A percentile compares a stretch with the other conserved stretches of the same genome.
Conservation (phyloP, 2,113 vertebrate species). For the Meleagris gallopavo region DNA sequence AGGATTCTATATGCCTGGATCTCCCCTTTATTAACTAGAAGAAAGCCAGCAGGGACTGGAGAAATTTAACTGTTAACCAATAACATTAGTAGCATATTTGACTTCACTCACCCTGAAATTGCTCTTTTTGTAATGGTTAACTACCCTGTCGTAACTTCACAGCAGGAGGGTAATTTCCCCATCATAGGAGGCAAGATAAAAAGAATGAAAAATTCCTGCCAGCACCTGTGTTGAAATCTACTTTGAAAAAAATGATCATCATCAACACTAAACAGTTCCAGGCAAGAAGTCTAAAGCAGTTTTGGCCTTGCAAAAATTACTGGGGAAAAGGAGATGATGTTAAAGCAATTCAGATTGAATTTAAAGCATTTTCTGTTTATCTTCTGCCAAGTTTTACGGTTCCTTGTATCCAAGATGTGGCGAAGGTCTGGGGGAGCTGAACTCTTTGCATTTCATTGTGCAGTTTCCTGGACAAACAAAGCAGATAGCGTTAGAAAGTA, state of each 20-base stretch:
- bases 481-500: background rate
- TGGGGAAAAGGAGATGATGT: background rate
- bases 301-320: background rate
- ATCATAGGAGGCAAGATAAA: constrained; percentile 53
- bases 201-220: constrained; percentile 60
- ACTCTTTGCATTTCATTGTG: background rate
- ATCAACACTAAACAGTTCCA: background rate
- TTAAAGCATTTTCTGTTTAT: background rate
- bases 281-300: background rate
- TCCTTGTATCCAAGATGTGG: background rate
- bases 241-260: background rate
- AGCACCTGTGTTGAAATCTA: background rate
- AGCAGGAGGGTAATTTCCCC: constrained; percentile 50
- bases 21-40: background rate
- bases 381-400: background rate
- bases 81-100: constrained; percentile 54
- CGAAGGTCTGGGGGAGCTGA: background rate
- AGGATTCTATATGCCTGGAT: background rate
- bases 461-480: background rate
- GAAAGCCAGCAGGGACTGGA: background rate
- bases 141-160: constrained; percentile 52
- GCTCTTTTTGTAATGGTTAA: constrained; percentile 75
- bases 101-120: constrained; percentile 50
- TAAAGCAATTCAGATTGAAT: background rate
- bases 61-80: constrained; percentile 57